These are phyloP conservation scores for Synanthedon vespiformis DNA, from an alignment of 2,888 invertebrate species.

Conservation along the genomic window DNA sequence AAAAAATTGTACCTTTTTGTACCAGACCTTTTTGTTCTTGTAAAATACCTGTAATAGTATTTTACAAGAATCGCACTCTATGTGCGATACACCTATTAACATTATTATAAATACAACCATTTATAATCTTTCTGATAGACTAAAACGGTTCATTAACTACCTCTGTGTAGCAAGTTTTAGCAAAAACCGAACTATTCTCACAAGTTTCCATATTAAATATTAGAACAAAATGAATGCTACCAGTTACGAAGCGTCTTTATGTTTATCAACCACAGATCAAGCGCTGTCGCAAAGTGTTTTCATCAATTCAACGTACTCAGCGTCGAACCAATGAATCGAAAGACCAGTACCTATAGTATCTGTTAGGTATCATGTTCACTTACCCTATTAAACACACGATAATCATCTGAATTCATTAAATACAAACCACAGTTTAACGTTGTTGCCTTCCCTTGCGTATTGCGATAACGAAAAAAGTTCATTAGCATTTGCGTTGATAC, in stretches of 20 bases:
- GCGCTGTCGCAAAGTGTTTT: constrained; percentile 19
- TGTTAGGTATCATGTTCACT: constrained; percentile 45
- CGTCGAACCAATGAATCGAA: constrained; percentile 35
- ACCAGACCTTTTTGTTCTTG: too few relatives aligned
- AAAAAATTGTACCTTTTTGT: too few relatives aligned
- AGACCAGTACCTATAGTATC: constrained; percentile 17
- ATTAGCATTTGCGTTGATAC: too few relatives aligned
- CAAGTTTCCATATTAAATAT: background rate
- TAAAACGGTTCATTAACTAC: too few relatives aligned
- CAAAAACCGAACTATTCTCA: background rate
- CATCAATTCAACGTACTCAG: constrained; percentile 14
- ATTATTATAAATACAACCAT: too few relatives aligned
- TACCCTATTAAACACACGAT: constrained; percentile 46
- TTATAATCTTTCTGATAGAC: too few relatives aligned
- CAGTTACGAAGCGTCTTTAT: background rate
- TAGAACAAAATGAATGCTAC: constrained; percentile 10
- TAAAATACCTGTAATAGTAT: too few relatives aligned
- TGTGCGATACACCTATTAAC: too few relatives aligned
- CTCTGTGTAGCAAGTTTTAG: background rate
- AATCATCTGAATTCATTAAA: constrained; percentile 28
- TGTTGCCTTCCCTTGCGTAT: too few relatives aligned
- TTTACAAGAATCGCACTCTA: too few relatives aligned
- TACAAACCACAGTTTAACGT: constrained; percentile 29
- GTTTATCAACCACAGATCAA: constrained; percentile 19
- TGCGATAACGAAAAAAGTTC: too few relatives aligned